Evolutionary conservation across 2,888 invertebrate species (phyloP), one percentile per base, ranked within the genome.

Genomic region (Athrips mouffetella): DNA sequence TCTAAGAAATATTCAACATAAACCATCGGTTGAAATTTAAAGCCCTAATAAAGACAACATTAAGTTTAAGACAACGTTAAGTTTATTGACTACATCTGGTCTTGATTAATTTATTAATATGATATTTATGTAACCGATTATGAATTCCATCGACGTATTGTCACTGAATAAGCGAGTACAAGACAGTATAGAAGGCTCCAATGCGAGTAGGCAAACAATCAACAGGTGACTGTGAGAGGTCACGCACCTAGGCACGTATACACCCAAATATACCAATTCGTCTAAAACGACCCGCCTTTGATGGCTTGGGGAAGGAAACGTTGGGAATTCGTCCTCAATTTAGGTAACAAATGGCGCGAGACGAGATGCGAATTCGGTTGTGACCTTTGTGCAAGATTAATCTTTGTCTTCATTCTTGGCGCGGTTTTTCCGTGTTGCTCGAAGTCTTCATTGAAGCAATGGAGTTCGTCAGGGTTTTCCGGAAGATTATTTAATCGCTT

Each of bases 171-270:
- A 47, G 60, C 57, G 20, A 49, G 37, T 27, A n/a, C n/a, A n/a
- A n/a, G n/a, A n/a, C n/a, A 11, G 25, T 10, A 18, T 23, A 51
- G 58, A 63, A 63, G 58, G 62, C 56, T 60, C 53, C 37, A 37
- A 41, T 50, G 41, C 51, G 55, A 50, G 44, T 53, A 54, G 50
- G 57, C 58, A 63, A 65, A 63, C 62, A 66, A 53, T 63, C 63
- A 67, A 71, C 69, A 71, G 66, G 65, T 66, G 57, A 53, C 51
- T 55, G 15, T 31, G 47, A 52, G 51, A 60, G 58, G 59, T 60
- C 58, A 54, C 48, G 52, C 45, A 53, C 50, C 58, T 56, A 54
- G 50, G 52, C 66, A 66, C 63, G 63, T 65, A 55, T 49, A 40
- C 46, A 47, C 46, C 44, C 29, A 51, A 54, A 60, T 54, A 49